Evolutionary conservation across 2,113 vertebrate genomes (phyloP).

Genomic region (Syrmaticus mikado): DNA sequence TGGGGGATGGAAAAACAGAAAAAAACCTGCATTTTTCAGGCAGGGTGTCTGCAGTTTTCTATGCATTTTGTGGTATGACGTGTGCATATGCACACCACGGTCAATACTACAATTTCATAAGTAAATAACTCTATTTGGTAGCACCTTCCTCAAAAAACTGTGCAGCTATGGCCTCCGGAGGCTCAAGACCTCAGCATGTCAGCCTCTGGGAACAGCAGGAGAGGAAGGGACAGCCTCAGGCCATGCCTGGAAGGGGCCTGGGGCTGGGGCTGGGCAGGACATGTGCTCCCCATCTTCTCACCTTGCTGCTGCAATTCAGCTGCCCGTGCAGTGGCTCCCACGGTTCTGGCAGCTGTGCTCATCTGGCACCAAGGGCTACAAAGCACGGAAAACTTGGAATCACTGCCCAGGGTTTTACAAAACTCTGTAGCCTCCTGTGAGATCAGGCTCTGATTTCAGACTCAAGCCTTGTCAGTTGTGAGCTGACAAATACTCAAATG

Average conservation of each 20-base stretch:
- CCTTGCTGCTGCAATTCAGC: not conserved
- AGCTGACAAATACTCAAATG: not conserved
- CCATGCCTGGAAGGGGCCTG: accelerated
- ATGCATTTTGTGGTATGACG: not conserved
- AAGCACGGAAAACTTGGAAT: accelerated
- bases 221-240: accelerated
- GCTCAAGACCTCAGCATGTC: not conserved
- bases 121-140: accelerated
- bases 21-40: not conserved
- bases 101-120: not conserved
- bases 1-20: not conserved
- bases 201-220: not conserved
- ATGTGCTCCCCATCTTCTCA: accelerated
- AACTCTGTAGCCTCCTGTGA: not conserved
- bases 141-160: not conserved
- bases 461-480: not conserved
- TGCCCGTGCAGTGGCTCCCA: not conserved
- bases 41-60: not conserved
- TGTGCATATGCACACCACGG: not conserved
- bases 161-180: not conserved
- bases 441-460: not conserved
- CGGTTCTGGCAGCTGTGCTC: not conserved
- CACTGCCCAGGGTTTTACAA: not conserved
- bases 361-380: not conserved
- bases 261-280: not conserved